Evolutionary conservation across 2,888 invertebrate genomes (phyloP), one percentile per base, ranked within the genome.

Genomic region (Dyspetes luteomarginatus): DNA sequence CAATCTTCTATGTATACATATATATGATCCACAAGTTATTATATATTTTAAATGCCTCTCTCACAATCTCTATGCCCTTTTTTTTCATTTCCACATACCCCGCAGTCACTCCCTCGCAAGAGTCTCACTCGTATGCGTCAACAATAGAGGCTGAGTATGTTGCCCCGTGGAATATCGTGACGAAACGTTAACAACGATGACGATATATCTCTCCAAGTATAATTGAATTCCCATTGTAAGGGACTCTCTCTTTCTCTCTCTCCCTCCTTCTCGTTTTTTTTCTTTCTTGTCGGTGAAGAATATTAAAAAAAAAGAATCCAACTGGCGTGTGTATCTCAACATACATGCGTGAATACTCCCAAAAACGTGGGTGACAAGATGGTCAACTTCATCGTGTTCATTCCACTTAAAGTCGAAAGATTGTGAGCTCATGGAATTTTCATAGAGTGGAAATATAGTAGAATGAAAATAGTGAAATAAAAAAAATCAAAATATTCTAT

Each of bases 161-260:
- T 48, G 48, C 48, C 48, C 48, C 45, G 65, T 72, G 50, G 60
- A 58, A 48, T 69, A 71, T 81, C 82, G 81, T 84, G 84, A 83
- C 81, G 81, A 84, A 82, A 82, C 79, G 69, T 67, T 68, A 74
- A 83, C 83, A 84, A 83, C 81, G 81, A 82, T 78, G 82, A 78
- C 71, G 77, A 77, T 81, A 77, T 77, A 81, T 73, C 81, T 73
- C 72, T 75, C 65, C 19, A 48, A 56, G 74, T 60, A 83, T 84
- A 84, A 84, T 84, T 84, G 81, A 83, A 84, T 80, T 48, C 17
- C 78, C 81, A 83, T 83, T 84, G 82, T 84, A 58, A 60, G 36
- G 58, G n/a, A 68, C 48, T 62, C 43, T 43, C 58, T 77, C 75
- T 50, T 45, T 43, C 41, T 36, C 48, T 64, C 65, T 36, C 52